These are phyloP conservation scores for Caenorhabditis sp. DNA, from an alignment of 2,888 invertebrate genomes.

Conservation along the genomic window DNA sequence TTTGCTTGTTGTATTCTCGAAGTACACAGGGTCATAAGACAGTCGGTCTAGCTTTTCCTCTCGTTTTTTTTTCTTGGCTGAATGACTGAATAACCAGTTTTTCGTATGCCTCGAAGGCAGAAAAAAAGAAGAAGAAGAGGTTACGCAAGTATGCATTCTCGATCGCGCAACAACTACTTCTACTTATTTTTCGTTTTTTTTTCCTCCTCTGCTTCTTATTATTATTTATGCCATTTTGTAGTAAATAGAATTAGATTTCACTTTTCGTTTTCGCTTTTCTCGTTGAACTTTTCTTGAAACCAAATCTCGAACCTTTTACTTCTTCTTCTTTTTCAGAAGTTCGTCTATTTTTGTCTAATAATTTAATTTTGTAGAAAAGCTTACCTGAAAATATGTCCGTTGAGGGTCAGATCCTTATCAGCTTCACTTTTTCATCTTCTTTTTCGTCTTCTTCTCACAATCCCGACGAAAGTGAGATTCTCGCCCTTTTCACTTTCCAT, in stretches of 20 bases:
- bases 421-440: too few relatives aligned
- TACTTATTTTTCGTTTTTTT: background rate
- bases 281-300: background rate
- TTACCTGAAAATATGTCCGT: too few relatives aligned
- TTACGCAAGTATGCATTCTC: background rate
- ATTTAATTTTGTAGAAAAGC: too few relatives aligned
- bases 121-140: background rate
- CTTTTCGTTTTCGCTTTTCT: background rate
- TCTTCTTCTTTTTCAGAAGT: too few relatives aligned
- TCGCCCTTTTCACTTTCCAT: background rate
- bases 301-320: background rate
- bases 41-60: background rate
- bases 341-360: too few relatives aligned
- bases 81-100: background rate
- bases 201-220: background rate
- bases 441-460: background rate
- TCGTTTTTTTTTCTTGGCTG: background rate
- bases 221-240: background rate
- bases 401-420: background rate
- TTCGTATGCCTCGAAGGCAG: background rate
- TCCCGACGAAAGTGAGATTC: background rate
- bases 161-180: background rate
- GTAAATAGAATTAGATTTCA: background rate
- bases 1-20: background rate
- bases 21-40: slow-evolving; percentile 1